These are phyloP conservation scores for Aelia acuminata DNA, from an alignment of 2,888 invertebrate genomes.

Conservation along the genomic window DNA sequence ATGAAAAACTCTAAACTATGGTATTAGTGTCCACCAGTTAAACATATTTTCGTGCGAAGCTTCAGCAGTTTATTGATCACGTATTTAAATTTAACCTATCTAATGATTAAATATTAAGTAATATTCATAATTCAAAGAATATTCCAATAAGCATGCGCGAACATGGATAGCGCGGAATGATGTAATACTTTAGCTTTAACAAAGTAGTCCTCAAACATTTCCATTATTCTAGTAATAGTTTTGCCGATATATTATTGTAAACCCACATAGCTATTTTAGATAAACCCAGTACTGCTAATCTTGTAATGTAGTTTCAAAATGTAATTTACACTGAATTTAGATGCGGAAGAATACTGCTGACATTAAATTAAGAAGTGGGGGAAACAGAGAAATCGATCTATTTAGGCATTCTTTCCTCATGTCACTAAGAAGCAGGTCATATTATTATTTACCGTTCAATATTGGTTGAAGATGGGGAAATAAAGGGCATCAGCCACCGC, in stretches of 20 bases:
- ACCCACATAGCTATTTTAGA: not conserved
- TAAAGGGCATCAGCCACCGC: constrained; percentile 81
- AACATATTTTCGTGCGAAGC: not conserved
- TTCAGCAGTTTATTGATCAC: constrained; percentile 1
- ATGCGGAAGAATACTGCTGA: constrained; percentile 51
- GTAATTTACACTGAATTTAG: not conserved
- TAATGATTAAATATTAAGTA: constrained; percentile 15
- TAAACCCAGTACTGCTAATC: not conserved
- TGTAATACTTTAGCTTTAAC: not conserved
- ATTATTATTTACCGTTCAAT: constrained; percentile 72
- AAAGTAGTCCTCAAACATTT: constrained; percentile 25
- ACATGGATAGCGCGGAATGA: constrained; percentile 15
- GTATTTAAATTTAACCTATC: constrained; percentile 39
- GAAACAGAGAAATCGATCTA: constrained; percentile 48
- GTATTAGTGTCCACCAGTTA: not conserved
- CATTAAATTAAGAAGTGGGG: constrained; percentile 2
- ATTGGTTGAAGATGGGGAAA: constrained; percentile 80
- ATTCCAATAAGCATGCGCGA: constrained; percentile 13
- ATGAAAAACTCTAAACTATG: not conserved
- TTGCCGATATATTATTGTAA: not conserved
- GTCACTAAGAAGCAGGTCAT: constrained; percentile 68
- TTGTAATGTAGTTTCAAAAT: not conserved
- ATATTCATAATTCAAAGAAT: constrained; percentile 30
- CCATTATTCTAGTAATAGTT: not conserved
- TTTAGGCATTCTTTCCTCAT: constrained; percentile 69